phyloP scores from a whole-genome alignment of 2,888 invertebrate species.

The Tinea trinotella region DNA sequence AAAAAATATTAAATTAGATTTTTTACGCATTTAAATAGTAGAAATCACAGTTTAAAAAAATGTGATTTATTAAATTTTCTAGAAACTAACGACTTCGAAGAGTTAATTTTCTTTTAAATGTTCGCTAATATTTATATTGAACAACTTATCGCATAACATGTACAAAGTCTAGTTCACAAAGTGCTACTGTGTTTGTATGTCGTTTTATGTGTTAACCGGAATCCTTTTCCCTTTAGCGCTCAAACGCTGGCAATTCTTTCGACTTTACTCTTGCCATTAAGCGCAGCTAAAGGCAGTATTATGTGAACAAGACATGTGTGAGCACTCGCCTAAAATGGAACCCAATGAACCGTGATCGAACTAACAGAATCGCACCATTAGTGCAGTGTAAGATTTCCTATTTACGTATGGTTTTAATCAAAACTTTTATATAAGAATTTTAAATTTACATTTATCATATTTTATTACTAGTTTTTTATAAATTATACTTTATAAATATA shows the following conservation, averaged over 20 bases:
- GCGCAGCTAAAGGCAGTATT: constrained; percentile 5
- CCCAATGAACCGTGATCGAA: constrained; percentile 10
- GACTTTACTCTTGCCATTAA: constrained; percentile 6
- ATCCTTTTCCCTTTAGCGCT: background rate
- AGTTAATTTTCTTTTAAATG: too few species aligned
- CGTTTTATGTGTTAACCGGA: background rate
- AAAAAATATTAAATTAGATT: too few species aligned
- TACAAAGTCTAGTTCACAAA: too few species aligned
- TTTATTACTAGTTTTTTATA: too few species aligned
- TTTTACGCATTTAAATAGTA: too few species aligned
- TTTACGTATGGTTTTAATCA: background rate
- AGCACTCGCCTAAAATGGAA: background rate
- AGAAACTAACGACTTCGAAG: too few species aligned
- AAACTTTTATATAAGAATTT: background rate
- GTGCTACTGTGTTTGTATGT: background rate
- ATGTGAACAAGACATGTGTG: constrained; percentile 10
- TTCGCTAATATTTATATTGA: too few species aligned
- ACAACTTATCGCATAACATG: too few species aligned
- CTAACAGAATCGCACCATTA: constrained; percentile 7
- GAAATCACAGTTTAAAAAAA: too few species aligned
- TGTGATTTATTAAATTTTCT: too few species aligned
- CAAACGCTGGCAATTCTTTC: background rate
- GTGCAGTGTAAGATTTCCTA: background rate
- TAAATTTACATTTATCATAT: too few species aligned
- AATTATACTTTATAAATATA: too few species aligned